Base-by-base conservation (phyloP, 2,888 invertebrate species). In the Leptogaster cylindrica region DNA sequence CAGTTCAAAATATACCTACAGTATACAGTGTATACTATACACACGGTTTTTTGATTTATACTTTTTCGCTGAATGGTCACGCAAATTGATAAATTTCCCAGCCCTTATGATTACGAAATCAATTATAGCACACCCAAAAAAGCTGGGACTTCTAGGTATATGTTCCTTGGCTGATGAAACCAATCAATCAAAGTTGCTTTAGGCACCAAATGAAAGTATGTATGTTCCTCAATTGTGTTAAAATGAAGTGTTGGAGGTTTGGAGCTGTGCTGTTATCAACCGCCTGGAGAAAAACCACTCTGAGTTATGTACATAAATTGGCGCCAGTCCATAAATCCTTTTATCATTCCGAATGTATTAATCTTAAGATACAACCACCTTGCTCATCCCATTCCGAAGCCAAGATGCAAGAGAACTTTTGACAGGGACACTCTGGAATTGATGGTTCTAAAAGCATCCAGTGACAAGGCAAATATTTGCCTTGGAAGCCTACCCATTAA, bases 391-490 rank as follows among this genome's bases (percentile, higher is more conserved):
- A 4, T 6, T n/a, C n/a, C n/a, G n/a, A n/a, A 28, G 48, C 39
- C 39, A 14, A 20, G 28, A 28, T 27, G n/a, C 14, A 23, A 33
- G 58, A 36, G 55, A 66, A 52, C 28, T 69, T 69, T 63, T 61
- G 64, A 55, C 69, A 66, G 63, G 20, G 63, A 25, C 46, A 23
- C 36, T 44, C 41, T 64, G 50, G 67, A 67, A 69, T 67, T 67
- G 67, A 69, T 69, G 69, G 69, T 65, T 50, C 33, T 67, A 67
- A 65, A 69, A 69, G 69, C 51, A 50, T 64, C 67, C 51, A 65
- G 61, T 69, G 69, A 69, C 67, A 69, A 46, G 67, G 69, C 67
- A 69, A 69, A 69, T 69, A 69, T 69, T 69, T 69, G 67, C 52
- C 51, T 46, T 66, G 52, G 50, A 33, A 58, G 48, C 46, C 55